Base-by-base conservation (phyloP, 2,797 vertebrate species). In the Coccyzus lansbergi region DNA sequence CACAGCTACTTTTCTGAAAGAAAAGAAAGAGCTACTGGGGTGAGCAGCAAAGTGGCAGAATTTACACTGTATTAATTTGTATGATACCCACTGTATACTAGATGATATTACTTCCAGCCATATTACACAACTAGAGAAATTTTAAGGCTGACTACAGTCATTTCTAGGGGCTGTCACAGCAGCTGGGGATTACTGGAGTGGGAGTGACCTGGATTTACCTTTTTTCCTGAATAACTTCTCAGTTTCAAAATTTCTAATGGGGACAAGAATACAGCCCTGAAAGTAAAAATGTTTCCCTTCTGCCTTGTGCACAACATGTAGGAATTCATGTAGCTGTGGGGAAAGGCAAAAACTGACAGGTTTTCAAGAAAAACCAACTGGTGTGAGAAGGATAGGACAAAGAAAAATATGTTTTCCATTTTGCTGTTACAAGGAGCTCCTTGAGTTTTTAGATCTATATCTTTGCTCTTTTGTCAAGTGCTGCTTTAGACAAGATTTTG, bases 141-240 rank as follows among this genome's bases (percentile, higher is more conserved):
- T 89, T 93, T 86, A 89, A 76, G 86, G 76, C 79, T 95, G 59
- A 65, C 58, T 91, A 12, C 76, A 91, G 59, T 59, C 48, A 40
- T 58, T 84, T 92, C 62, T 67, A 91, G 69, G 51, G 82, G 55
- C 72, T 91, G 26, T 25, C 3, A 3, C 62, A 90, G 62, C 72
- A 86, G 26, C 58, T 92, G 72, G 52, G 80, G 25, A 83, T 63
- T 72, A 26, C 67, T 3, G 2, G 59, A 65, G 67, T 42, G 77
- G 81, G 49, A 36, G 80, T 91, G 87, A 90, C 93, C 84, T 78
- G 91, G 82, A 81, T 87, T 94, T 84, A 86, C 62, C 55, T n/a
- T 75, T 89, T 89, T 89, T 46, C 44, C 86, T 88, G 49, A 29
- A 36, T 86, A 88, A 82, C 92, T 92, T 51, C 44, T 83, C 69